phyloP scores from a whole-genome alignment of 2,888 invertebrate species.

The Eucera pruinosa region DNA sequence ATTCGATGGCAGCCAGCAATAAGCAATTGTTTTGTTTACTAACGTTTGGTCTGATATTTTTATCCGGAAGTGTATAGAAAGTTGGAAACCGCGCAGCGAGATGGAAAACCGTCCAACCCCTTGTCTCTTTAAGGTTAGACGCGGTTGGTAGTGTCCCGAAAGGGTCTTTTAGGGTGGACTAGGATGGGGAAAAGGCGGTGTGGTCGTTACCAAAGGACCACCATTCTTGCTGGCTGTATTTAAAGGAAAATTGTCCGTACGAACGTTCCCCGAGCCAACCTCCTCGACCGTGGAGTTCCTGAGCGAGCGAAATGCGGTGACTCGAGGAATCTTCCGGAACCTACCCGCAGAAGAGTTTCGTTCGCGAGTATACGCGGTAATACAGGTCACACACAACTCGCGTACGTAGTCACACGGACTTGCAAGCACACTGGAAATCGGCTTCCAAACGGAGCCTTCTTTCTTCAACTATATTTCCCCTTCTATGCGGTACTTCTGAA shows the following conservation, averaged over 20 bases:
- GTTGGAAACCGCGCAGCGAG: conserved; percentile 51
- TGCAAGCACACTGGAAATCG: conserved; percentile 20
- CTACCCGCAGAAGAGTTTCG: conserved; percentile 29
- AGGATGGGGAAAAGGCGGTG: conserved; percentile 19
- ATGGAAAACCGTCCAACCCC: conserved; percentile 60
- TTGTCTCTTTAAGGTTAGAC: conserved; percentile 62
- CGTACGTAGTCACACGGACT: conserved; percentile 36
- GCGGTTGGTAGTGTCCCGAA: conserved; percentile 46
- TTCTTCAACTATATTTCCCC: conserved; percentile 34
- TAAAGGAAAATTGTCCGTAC: conserved; percentile 69
- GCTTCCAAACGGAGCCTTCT: conserved; percentile 38
- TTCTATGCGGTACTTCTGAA: conserved; percentile 48
- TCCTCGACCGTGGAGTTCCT: conserved; percentile 31
- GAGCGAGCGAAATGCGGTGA: conserved; percentile 54
- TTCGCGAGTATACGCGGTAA: conserved; percentile 52
- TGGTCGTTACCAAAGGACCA: conserved; percentile 66
- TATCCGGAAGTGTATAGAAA: conserved; percentile 23
- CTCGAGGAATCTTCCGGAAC: conserved; percentile 59
- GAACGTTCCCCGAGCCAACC: conserved; percentile 36
- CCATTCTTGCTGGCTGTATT: conserved; percentile 67
- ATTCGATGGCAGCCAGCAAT: too few relatives aligned
- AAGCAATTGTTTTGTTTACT: too few relatives aligned
- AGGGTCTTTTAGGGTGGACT: conserved; percentile 54
- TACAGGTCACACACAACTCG: conserved; percentile 44
- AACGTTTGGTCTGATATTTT: too few relatives aligned